Evolutionary conservation across 1,140 invertebrate genomes (phyloP).

Genomic region (Neocloeon triangulifer): DNA sequence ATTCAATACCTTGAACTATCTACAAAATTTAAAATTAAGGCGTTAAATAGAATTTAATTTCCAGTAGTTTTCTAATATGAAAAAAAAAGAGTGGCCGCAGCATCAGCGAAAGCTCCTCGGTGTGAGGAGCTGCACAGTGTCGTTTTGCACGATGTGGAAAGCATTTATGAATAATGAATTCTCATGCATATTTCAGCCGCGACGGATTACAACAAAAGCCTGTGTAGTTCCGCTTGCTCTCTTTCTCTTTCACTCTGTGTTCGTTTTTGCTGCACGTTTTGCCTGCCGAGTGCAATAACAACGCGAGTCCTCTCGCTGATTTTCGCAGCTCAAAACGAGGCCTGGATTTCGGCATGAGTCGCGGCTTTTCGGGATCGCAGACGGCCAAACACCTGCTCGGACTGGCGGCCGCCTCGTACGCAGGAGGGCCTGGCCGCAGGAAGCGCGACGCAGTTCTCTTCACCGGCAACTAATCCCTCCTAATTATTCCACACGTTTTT

Average conservation of each 20-base stretch:
- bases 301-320: constrained; percentile 8
- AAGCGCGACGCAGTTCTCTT: constrained; percentile 24
- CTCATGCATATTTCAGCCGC: too few species aligned
- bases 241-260: not conserved
- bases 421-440: constrained; percentile 66
- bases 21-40: too few species aligned
- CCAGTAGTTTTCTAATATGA: too few species aligned
- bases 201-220: not conserved
- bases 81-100: too few species aligned
- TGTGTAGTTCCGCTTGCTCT: not conserved
- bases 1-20: too few species aligned
- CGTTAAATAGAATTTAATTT: too few species aligned
- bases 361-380: constrained; percentile 69
- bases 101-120: too few species aligned
- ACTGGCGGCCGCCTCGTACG: constrained; percentile 59
- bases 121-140: too few species aligned
- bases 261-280: not conserved
- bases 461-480: too few species aligned
- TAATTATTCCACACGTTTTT: not conserved
- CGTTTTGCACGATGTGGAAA: too few species aligned
- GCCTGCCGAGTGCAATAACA: not conserved
- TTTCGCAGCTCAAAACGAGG: constrained; percentile 49
- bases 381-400: constrained; percentile 79
- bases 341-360: constrained; percentile 54
- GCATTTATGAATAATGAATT: too few species aligned